These are phyloP conservation scores for Drosophila fuyamai DNA, from an alignment of 1,140 invertebrate species.

Conservation along the genomic window DNA sequence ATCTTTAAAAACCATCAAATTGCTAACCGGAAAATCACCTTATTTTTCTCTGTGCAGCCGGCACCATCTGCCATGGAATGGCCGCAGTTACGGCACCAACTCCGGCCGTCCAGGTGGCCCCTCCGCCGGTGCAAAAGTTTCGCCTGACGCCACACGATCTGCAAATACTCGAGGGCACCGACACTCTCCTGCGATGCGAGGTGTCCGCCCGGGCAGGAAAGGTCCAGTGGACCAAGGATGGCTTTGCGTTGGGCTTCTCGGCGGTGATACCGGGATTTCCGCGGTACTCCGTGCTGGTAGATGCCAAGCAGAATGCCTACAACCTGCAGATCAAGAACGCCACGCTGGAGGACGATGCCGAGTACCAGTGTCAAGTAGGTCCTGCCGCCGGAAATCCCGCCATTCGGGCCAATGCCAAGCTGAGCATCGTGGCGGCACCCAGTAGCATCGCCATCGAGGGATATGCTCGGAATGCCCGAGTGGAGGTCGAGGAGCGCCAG, in stretches of 20 bases:
- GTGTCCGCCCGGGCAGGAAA: conserved; percentile 92
- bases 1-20: not conserved
- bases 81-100: conserved; percentile 17
- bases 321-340: conserved; percentile 94
- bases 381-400: conserved; percentile 90
- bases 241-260: conserved; percentile 94
- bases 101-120: not conserved
- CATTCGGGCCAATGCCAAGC: conserved; percentile 92
- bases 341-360: conserved; percentile 93
- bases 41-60: conserved; percentile 30
- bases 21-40: not conserved
- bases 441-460: conserved; percentile 93
- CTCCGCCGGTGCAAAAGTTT: conserved; percentile 88
- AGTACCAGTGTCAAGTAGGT: conserved; percentile 97
- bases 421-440: conserved; percentile 95
- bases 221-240: conserved; percentile 98
- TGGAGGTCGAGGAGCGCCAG: conserved; percentile 93
- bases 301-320: conserved; percentile 91
- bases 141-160: conserved; percentile 90
- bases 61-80: conserved; percentile 19
- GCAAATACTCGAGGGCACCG: conserved; percentile 92
- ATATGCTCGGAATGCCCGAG: conserved; percentile 90
- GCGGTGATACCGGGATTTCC: conserved; percentile 93
- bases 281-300: conserved; percentile 93
- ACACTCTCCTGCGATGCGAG: conserved; percentile 93